Evolutionary conservation across 2,797 vertebrate species (phyloP).

Genomic region (Meriones psammophilus): DNA sequence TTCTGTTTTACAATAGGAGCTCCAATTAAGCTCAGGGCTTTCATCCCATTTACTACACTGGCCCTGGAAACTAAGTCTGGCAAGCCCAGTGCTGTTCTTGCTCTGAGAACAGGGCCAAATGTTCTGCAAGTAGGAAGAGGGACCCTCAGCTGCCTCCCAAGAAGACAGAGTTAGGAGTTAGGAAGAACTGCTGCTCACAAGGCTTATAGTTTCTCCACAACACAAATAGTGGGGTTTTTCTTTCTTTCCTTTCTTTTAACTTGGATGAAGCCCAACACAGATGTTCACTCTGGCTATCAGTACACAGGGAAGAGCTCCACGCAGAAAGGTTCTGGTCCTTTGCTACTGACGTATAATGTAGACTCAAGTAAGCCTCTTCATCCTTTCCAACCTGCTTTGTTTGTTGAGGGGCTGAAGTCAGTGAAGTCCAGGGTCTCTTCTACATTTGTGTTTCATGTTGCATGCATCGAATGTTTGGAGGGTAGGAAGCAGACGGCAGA

Average conservation of each 20-base stretch:
- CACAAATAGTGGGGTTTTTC: not conserved
- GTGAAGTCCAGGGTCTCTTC: not conserved
- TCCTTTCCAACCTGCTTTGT: slow-evolving; percentile 8
- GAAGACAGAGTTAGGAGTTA: slow-evolving; percentile 16
- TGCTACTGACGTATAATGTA: not conserved
- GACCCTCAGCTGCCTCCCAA: not conserved
- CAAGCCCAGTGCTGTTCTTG: not conserved
- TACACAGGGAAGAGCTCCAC: slow-evolving; percentile 13
- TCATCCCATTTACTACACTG: slow-evolving; percentile 63
- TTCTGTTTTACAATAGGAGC: slow-evolving; percentile 63
- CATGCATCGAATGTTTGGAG: not conserved
- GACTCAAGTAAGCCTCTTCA: not conserved
- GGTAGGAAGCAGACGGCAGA: not conserved
- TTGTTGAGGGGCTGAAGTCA: not conserved
- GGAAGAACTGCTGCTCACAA: slow-evolving; percentile 7
- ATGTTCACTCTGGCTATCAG: slow-evolving; percentile 44
- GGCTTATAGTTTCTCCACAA: slow-evolving; percentile 40
- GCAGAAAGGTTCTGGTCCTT: not conserved
- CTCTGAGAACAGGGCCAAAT: not conserved
- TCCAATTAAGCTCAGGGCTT: slow-evolving; percentile 66
- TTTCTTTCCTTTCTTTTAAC: not conserved
- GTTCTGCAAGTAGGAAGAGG: not conserved
- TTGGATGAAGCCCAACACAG: slow-evolving; percentile 56
- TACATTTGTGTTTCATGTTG: not conserved
- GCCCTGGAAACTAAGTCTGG: slow-evolving; percentile 44